Conservation (phyloP, 2,888 invertebrate genomes). For the Mellilla xanthometata region DNA sequence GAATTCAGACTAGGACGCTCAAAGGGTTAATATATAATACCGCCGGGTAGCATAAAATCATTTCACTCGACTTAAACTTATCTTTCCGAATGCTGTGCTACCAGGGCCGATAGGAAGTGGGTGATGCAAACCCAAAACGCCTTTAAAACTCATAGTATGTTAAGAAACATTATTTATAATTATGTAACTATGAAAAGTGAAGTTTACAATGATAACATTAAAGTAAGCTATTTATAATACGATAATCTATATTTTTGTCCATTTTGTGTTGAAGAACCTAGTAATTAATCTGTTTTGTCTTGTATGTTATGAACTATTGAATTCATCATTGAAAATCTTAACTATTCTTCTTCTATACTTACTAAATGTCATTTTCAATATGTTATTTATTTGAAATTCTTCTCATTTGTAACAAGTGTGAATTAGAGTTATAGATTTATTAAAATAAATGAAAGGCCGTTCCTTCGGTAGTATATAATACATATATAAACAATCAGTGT, state of each 20-base stretch:
- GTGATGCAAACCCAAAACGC: not conserved
- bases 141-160: not conserved
- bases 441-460: slow-evolving; percentile 8
- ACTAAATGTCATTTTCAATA: slow-evolving; percentile 1
- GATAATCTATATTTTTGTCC: slow-evolving; percentile 10
- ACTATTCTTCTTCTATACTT: slow-evolving; percentile 1
- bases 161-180: not conserved
- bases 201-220: slow-evolving; percentile 11
- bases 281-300: slow-evolving; percentile 5
- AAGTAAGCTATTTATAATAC: slow-evolving; percentile 17
- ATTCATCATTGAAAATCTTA: not conserved
- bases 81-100: no score
- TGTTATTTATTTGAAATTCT: slow-evolving; percentile 8
- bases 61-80: no score
- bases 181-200: slow-evolving; percentile 3
- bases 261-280: slow-evolving; percentile 5
- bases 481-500: slow-evolving; percentile 9
- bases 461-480: slow-evolving; percentile 5
- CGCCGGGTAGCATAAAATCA: no score
- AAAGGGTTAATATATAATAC: no score
- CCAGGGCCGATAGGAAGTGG: no score
- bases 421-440: slow-evolving; percentile 11
- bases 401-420: slow-evolving; percentile 6
- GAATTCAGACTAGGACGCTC: no score
- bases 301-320: no score